Conservation (phyloP, 2,888 invertebrate species). For the Drosophila picticornis region DNA sequence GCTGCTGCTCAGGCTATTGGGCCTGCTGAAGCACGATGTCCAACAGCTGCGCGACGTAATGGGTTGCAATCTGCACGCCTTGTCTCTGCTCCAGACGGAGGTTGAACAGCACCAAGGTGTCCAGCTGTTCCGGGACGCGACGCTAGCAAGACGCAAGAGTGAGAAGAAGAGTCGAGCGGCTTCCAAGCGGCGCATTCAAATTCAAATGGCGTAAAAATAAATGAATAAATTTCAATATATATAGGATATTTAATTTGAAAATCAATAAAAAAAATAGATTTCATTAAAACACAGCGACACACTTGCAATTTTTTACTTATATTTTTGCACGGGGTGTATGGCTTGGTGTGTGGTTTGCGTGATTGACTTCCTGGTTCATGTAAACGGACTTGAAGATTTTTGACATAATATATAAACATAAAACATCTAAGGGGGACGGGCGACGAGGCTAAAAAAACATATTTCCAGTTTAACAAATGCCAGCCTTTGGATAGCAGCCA, state of each 20-base stretch:
- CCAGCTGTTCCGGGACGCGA: conserved; percentile 92
- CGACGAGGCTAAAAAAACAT: conserved; percentile 46
- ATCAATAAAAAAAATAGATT: conserved; percentile 32
- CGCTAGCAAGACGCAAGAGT: conserved; percentile 87
- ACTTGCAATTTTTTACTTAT: conserved; percentile 38
- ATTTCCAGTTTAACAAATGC: conserved; percentile 75
- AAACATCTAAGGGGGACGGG: conserved; percentile 11
- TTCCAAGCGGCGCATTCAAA: conserved; percentile 74
- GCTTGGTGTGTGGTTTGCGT: neutral
- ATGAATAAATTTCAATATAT: neutral
- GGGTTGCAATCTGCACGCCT: conserved; percentile 93
- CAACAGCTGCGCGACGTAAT: conserved; percentile 89
- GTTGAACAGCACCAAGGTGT: conserved; percentile 91
- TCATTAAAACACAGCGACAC: conserved; percentile 22
- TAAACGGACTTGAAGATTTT: conserved; percentile 65
- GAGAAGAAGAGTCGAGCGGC: conserved; percentile 86
- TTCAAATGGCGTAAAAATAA: conserved; percentile 68
- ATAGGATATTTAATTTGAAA: conserved; percentile 35
- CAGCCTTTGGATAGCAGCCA: conserved; percentile 80
- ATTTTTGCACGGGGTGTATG: neutral
- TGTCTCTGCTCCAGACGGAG: conserved; percentile 91
- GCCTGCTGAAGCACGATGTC: conserved; percentile 73
- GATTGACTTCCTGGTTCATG: conserved; percentile 6
- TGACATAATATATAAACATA: conserved; percentile 44
- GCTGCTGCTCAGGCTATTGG: conserved; percentile 75